A percentile compares a stretch with the other conserved stretches of the same genome.
phyloP scores from a whole-genome alignment of 2,113 vertebrate genomes.

The Pipa parva region DNA sequence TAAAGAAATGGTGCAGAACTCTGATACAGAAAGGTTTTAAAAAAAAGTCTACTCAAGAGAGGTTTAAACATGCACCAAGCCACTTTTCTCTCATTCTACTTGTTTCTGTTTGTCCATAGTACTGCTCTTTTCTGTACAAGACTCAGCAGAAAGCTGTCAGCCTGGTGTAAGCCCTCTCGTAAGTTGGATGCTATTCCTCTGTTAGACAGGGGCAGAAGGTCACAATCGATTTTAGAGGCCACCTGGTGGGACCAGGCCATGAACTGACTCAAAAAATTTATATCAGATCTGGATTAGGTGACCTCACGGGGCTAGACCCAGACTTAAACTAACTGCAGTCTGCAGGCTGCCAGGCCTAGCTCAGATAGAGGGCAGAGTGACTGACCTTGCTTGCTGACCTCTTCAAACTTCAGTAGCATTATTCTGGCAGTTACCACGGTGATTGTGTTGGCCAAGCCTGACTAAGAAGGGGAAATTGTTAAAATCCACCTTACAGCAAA shows the following conservation, averaged over 20 bases:
- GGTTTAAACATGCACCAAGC: no score
- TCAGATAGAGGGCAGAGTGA: constrained; percentile 74
- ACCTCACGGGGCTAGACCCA: constrained; percentile 77
- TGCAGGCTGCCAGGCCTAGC: constrained; percentile 66
- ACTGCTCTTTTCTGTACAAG: constrained; percentile 72
- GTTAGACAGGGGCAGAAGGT: constrained; percentile 92
- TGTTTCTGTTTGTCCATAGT: constrained; percentile 64
- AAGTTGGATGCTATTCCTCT: constrained; percentile 74
- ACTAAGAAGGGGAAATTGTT: constrained; percentile 69
- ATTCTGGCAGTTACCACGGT: constrained; percentile 99
- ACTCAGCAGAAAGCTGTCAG: constrained; percentile 83
- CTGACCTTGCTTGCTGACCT: constrained; percentile 92
- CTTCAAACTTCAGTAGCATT: constrained; percentile 99
- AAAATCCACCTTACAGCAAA: constrained; percentile 59
- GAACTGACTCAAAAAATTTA: constrained; percentile 98
- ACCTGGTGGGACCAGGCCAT: constrained; percentile 92
- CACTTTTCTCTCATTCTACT: constrained; percentile 56
- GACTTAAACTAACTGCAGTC: constrained; percentile 62
- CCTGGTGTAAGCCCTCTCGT: constrained; percentile 83
- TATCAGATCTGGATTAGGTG: constrained; percentile 80
- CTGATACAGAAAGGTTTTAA: no score
- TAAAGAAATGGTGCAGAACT: no score
- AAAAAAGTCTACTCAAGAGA: no score
- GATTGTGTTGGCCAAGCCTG: constrained; percentile 93
- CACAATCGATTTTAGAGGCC: constrained; percentile 96